These are phyloP conservation scores for Cladorhizidae sp. DNA, from an alignment of 37 sponge, comb jelly and placozoan species.

Conservation along the genomic window DNA sequence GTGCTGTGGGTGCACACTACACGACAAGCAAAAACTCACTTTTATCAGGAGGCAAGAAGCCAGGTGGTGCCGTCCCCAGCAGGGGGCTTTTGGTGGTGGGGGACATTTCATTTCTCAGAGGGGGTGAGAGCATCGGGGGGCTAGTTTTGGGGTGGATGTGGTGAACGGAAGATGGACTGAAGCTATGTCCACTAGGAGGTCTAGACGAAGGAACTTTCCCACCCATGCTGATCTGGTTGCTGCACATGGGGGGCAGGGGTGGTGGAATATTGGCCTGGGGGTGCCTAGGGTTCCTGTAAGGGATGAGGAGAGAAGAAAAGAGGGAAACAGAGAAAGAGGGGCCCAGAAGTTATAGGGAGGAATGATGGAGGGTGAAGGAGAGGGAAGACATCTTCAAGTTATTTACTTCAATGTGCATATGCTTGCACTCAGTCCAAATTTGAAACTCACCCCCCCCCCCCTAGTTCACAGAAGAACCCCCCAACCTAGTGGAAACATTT, in stretches of 20 bases:
- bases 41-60: conserved; percentile 58
- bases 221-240: not conserved
- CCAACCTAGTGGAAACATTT: too few relatives aligned
- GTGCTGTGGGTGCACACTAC: too few relatives aligned
- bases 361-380: not conserved
- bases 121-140: conserved; percentile 11
- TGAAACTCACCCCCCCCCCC: too few relatives aligned
- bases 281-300: not conserved
- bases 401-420: too few relatives aligned
- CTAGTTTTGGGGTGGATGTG: conserved; percentile 33
- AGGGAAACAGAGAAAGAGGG: not conserved
- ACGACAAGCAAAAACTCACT: conserved; percentile 7
- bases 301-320: not conserved
- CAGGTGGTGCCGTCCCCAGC: conserved; percentile 58
- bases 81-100: conserved; percentile 66
- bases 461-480: too few relatives aligned
- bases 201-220: not conserved
- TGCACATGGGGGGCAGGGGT: not conserved
- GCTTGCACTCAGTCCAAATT: too few relatives aligned
- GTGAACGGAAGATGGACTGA: conserved; percentile 38
- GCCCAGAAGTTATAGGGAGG: not conserved
- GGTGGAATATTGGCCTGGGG: not conserved
- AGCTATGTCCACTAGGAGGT: conserved; percentile 12
- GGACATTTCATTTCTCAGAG: conserved; percentile 29
- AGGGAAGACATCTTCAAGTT: too few relatives aligned